Evolutionary conservation across 1,140 invertebrate species (phyloP).

Genomic region (Drosophila saltans): DNA sequence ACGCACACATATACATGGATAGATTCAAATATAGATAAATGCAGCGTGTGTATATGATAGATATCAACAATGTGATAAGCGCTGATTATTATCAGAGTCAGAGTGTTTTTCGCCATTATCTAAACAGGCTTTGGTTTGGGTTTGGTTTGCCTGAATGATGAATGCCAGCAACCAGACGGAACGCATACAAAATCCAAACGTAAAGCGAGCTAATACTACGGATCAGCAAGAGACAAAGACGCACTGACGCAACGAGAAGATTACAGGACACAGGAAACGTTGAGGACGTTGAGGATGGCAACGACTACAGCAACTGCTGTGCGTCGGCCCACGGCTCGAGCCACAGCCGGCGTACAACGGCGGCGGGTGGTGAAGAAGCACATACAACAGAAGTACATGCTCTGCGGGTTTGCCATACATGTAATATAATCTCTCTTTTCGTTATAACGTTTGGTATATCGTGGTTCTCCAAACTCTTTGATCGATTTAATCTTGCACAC

Average conservation of each 20-base stretch:
- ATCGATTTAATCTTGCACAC: too few species aligned
- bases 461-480: too few species aligned
- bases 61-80: conserved; percentile 66
- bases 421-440: conserved; percentile 45
- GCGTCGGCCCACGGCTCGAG: conserved; percentile 57
- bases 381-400: conserved; percentile 82
- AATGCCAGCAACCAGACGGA: conserved; percentile 63
- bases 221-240: conserved; percentile 14
- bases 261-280: neutral
- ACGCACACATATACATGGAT: conserved; percentile 21
- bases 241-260: conserved; percentile 10
- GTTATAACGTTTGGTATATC: too few species aligned
- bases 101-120: conserved; percentile 61
- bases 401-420: conserved; percentile 82
- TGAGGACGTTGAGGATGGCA: conserved; percentile 30
- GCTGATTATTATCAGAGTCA: conserved; percentile 68
- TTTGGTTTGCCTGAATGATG: conserved; percentile 54
- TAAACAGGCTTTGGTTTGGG: conserved; percentile 50
- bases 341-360: conserved; percentile 76
- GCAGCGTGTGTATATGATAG: conserved; percentile 35
- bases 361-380: conserved; percentile 81
- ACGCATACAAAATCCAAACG: conserved; percentile 47
- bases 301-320: conserved; percentile 43
- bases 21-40: conserved; percentile 28
- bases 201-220: conserved; percentile 34